These are phyloP conservation scores for Ips typographus DNA, from an alignment of 1,140 invertebrate genomes.

Conservation along the genomic window DNA sequence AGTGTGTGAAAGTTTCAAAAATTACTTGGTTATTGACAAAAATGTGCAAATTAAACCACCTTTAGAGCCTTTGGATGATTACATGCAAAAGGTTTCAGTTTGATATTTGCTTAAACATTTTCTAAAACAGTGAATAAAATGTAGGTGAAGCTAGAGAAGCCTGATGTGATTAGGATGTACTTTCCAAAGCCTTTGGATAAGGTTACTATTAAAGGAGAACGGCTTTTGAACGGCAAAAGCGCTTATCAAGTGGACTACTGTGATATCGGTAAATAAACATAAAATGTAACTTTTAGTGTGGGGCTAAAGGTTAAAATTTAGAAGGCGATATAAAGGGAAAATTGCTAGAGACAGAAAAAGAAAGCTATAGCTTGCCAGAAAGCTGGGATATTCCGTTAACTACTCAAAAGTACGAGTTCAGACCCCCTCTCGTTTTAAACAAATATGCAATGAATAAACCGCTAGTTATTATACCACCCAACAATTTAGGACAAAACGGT, in stretches of 20 bases:
- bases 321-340: slow-evolving; percentile 34
- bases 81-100: slow-evolving; percentile 27
- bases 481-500: slow-evolving; percentile 37
- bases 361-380: slow-evolving; percentile 34
- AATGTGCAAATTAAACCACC: slow-evolving; percentile 9
- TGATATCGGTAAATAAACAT: slow-evolving; percentile 29
- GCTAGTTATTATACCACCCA: slow-evolving; percentile 17
- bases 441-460: slow-evolving; percentile 30
- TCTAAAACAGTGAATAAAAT: background rate
- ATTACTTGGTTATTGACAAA: slow-evolving; percentile 31
- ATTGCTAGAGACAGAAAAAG: slow-evolving; percentile 17
- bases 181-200: slow-evolving; percentile 33
- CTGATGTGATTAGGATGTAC: slow-evolving; percentile 30
- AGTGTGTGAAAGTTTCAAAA: slow-evolving; percentile 36
- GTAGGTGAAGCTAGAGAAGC: slow-evolving; percentile 34
- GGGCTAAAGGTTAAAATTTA: too few species aligned
- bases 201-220: slow-evolving; percentile 27
- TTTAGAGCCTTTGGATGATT: slow-evolving; percentile 27
- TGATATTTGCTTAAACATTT: background rate
- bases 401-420: slow-evolving; percentile 35
- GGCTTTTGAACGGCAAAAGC: slow-evolving; percentile 36
- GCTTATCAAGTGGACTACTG: slow-evolving; percentile 42
- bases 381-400: slow-evolving; percentile 38
- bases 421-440: slow-evolving; percentile 35
- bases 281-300: too few species aligned